Conservation (phyloP, 2,113 vertebrate genomes). For the Heterocephalus glaber region DNA sequence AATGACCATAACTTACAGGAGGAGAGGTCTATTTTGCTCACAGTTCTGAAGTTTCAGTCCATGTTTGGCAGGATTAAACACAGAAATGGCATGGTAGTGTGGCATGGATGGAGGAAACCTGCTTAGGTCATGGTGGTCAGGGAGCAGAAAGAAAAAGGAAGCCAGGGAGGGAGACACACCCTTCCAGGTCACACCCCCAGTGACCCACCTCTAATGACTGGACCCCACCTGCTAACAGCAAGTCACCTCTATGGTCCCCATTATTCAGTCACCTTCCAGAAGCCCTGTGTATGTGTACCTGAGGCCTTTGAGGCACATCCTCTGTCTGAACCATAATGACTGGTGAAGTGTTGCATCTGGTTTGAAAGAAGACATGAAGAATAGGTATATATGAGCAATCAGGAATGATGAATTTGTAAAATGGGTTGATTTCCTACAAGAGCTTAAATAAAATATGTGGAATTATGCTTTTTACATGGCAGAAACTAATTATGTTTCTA, state of each 20-base stretch:
- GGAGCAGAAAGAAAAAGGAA: no score
- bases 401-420: conserved; percentile 6
- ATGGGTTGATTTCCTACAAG: not conserved
- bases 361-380: not conserved
- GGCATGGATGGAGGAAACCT: no score
- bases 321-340: no score
- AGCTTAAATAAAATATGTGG: not conserved
- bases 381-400: not conserved
- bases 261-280: no score
- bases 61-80: not conserved
- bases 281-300: no score
- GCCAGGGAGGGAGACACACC: no score
- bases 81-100: not conserved
- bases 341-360: not conserved
- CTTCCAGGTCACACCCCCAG: no score
- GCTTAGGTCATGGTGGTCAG: no score
- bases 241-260: no score
- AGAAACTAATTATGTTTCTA: not conserved
- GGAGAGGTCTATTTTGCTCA: not conserved
- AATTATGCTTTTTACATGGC: not conserved
- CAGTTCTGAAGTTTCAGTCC: not conserved
- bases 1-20: not conserved
- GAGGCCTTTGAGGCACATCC: no score
- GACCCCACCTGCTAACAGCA: no score
- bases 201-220: no score